Evolutionary conservation across 2,888 invertebrate species (phyloP).

Genomic region (Heliconius ismenius): DNA sequence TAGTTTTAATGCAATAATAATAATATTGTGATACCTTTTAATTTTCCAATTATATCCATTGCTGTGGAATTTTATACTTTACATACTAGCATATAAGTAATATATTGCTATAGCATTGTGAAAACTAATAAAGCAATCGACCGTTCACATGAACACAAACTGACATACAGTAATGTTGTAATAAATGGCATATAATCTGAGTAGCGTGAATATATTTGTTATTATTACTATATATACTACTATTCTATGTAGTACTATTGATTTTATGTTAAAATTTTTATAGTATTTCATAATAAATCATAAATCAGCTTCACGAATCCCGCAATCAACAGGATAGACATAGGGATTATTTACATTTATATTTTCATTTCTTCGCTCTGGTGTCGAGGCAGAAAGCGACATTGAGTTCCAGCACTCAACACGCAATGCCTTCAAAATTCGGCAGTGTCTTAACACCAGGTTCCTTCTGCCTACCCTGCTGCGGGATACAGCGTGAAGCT

Average conservation of each 20-base stretch:
- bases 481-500: too few species aligned
- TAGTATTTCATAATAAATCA: not conserved
- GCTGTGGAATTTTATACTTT: not conserved
- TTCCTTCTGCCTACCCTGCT: too few species aligned
- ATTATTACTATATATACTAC: constrained; percentile 2
- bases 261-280: not conserved
- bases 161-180: constrained; percentile 32
- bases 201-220: constrained; percentile 25
- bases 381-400: too few species aligned
- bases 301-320: too few species aligned
- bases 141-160: constrained; percentile 29
- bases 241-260: too few species aligned
- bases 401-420: too few species aligned
- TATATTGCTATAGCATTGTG: not conserved
- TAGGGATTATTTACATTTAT: too few species aligned
- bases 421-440: too few species aligned
- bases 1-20: constrained; percentile 24
- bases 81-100: accelerated
- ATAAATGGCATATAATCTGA: constrained; percentile 34
- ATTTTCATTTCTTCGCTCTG: too few species aligned
- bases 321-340: too few species aligned
- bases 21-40: constrained; percentile 28
- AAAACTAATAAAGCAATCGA: constrained; percentile 34
- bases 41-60: not conserved
- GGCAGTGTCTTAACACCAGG: too few species aligned